Evolutionary conservation across 2,113 vertebrate species (phyloP), one percentile per base, ranked within the genome.

Genomic region (Junco hyemalis): DNA sequence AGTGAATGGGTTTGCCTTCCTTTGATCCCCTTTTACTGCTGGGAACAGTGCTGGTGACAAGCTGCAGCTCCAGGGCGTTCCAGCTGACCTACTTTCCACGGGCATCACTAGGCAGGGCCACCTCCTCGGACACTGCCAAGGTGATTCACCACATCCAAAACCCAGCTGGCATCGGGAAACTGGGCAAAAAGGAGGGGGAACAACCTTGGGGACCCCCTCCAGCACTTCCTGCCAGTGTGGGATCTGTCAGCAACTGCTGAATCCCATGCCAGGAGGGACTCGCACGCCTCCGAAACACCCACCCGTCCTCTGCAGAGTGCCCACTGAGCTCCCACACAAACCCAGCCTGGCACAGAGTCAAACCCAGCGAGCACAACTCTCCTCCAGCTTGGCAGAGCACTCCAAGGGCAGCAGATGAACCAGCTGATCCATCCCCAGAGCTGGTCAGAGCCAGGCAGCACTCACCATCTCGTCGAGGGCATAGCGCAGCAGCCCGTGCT

Each of bases 391-490:
- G 10, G 71, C 84, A 81, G 79, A 54, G 60, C 56, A 70, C 51
- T 36, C 65, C 25, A 7, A 57, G 42, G 73, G 64, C 56, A 91
- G 84, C 38, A 87, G 63, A 76, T 8, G n/a, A 24, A 45, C 59
- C 71, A 3, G 59, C 16, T 22, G 63, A 53, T 17, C 15, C 53
- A 53, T 17, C 15, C 53, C 77, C 80, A 6, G 26, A 50, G 31
- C 26, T 2, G 14, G 35, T 13, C 45, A 4, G 0, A 3, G 45
- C 9, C 1, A 0, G 3, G 57, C 22, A 47, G 54, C 79, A 98
- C 99, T 99, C 81, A 99, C 99, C 99, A 99, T 99, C 97, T 99
- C 99, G 53, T 99, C 99, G 97, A 99, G 96, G 85, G 99, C 99
- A 1, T 99, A 99, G 91, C 99, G 99, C 86, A 99, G 97, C 74